Percentiles rank a stretch among this genome's conserved stretches.
Evolutionary conservation across 2,113 vertebrate species (phyloP).

Genomic region (Taurulus bubalis): DNA sequence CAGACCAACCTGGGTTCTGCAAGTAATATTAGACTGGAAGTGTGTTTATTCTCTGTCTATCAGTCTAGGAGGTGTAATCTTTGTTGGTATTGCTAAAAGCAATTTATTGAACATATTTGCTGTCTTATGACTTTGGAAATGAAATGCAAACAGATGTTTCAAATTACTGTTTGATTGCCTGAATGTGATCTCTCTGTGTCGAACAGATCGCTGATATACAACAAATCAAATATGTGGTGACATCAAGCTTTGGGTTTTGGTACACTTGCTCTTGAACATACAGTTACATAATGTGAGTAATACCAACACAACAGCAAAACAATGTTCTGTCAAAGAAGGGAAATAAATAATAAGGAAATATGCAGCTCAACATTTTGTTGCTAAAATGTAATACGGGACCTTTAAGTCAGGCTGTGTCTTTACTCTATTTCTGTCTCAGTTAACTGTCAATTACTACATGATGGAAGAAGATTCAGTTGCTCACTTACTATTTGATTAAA

Average conservation of each 20-base stretch:
- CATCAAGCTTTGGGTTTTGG: background rate
- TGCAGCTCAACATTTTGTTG: background rate
- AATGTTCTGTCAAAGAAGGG: background rate
- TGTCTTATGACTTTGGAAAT: constrained; percentile 57
- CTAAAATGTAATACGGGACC: constrained; percentile 4
- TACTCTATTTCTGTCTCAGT: constrained; percentile 5
- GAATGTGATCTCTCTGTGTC: constrained; percentile 28
- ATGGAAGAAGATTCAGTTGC: constrained; percentile 10
- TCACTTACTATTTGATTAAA: constrained; percentile 15
- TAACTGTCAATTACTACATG: constrained; percentile 1
- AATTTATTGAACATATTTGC: constrained; percentile 64
- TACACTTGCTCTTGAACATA: constrained; percentile 37
- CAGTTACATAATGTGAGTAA: constrained; percentile 25
- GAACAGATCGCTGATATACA: constrained; percentile 19
- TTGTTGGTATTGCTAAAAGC: constrained; percentile 48
- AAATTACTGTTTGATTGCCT: constrained; percentile 57
- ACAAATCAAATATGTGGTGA: constrained; percentile 49
- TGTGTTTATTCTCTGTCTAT: constrained; percentile 2
- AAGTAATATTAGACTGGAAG: constrained; percentile 23
- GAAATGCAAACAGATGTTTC: constrained; percentile 53
- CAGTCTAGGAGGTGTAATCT: constrained; percentile 29
- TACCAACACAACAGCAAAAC: constrained; percentile 20
- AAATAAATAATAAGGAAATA: background rate
- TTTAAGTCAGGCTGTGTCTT: background rate
- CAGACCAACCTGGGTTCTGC: constrained; percentile 14